phyloP scores from a whole-genome alignment of 1,140 invertebrate genomes.

The Metopolophium dirhodum region DNA sequence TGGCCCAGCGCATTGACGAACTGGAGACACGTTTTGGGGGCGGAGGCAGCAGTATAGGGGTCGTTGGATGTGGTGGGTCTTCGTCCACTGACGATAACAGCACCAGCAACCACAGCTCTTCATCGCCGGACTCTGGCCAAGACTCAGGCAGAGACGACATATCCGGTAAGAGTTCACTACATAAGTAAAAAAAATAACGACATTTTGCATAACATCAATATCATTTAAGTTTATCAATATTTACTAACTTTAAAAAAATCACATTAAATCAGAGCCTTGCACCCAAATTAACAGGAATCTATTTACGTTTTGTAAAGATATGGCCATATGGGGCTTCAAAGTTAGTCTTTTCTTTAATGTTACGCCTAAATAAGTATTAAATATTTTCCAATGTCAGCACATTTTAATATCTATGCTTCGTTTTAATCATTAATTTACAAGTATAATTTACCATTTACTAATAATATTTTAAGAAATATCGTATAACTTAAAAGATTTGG shows the following conservation, averaged over 20 bases:
- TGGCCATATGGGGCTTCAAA: too few relatives aligned
- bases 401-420: background rate
- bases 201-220: background rate
- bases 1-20: constrained; percentile 42
- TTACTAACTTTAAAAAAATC: background rate
- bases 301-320: too few relatives aligned
- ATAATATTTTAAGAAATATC: background rate
- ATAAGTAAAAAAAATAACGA: background rate
- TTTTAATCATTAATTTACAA: background rate
- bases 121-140: constrained; percentile 44
- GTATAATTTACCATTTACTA: background rate
- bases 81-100: constrained; percentile 48
- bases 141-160: constrained; percentile 49
- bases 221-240: background rate
- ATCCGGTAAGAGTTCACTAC: background rate
- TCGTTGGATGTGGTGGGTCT: background rate
- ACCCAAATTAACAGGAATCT: too few relatives aligned
- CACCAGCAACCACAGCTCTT: constrained; percentile 47
- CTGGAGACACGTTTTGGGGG: constrained; percentile 24
- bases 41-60: background rate
- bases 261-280: background rate
- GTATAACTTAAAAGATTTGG: background rate
- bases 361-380: background rate
- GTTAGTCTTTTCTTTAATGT: too few relatives aligned
- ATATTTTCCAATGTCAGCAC: background rate